Conservation (phyloP, 2,888 invertebrate genomes). For the Rhyacophila evoluta region DNA sequence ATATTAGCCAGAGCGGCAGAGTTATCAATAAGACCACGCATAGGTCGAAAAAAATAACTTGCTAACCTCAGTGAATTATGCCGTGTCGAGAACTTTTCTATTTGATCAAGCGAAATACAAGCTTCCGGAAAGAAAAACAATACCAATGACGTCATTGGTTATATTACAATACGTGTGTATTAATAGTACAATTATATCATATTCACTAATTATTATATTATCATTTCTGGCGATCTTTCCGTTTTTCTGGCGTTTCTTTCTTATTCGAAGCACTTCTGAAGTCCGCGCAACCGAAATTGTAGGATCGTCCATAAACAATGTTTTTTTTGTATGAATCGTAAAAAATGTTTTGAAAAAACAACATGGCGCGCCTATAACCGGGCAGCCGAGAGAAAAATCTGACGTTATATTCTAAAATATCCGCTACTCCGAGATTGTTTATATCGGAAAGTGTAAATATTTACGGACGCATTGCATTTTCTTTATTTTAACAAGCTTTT, state of each 20-base stretch:
- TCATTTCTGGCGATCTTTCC: not conserved
- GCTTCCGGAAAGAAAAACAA: too few species aligned
- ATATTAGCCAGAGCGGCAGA: too few species aligned
- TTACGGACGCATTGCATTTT: not conserved
- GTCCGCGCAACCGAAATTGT: not conserved
- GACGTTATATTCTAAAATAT: not conserved
- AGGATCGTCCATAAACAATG: not conserved
- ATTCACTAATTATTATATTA: too few species aligned
- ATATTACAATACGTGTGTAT: too few species aligned
- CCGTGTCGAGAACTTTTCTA: too few species aligned
- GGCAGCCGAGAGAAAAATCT: not conserved
- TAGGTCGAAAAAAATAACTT: too few species aligned
- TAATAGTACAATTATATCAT: too few species aligned
- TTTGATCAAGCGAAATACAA: too few species aligned
- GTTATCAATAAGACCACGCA: too few species aligned
- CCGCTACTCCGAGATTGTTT: not conserved
- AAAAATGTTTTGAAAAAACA: not conserved
- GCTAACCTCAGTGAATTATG: too few species aligned
- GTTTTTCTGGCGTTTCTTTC: not conserved
- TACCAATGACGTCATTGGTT: too few species aligned
- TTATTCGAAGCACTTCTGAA: not conserved
- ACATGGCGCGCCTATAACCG: not conserved
- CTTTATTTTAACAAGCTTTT: not conserved
- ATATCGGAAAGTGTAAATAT: not conserved
- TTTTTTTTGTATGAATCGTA: conserved; percentile 7